phyloP scores from a whole-genome alignment of 2,113 vertebrate species.

The Microtus richardsoni region DNA sequence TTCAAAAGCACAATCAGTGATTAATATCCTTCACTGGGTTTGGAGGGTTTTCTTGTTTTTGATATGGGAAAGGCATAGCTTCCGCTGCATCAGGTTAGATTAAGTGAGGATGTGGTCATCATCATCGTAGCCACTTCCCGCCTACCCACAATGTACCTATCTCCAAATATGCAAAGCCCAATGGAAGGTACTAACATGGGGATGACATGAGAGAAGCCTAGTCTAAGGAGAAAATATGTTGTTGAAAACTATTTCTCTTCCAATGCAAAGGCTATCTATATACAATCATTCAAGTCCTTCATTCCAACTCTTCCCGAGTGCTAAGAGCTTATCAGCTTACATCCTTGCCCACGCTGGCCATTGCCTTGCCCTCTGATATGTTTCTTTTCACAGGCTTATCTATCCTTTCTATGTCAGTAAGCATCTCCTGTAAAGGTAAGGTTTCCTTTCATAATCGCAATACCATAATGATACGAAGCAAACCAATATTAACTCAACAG shows the following conservation, averaged over 20 bases:
- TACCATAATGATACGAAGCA: background rate
- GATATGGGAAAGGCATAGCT: background rate
- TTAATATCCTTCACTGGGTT: slow-evolving; percentile 8
- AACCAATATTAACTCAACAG: slow-evolving; percentile 36
- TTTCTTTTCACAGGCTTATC: background rate
- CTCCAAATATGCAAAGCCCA: background rate
- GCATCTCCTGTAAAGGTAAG: background rate
- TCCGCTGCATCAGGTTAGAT: slow-evolving; percentile 2
- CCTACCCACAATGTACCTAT: background rate
- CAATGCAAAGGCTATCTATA: background rate
- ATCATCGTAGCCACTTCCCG: background rate
- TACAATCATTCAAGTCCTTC: background rate
- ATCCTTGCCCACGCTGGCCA: background rate
- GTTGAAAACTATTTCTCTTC: slow-evolving; percentile 18
- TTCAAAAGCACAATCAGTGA: slow-evolving; percentile 7
- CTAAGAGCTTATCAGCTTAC: background rate
- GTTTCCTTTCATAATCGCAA: background rate
- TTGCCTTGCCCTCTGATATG: background rate
- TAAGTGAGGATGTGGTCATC: background rate
- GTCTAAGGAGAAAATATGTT: background rate
- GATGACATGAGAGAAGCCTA: slow-evolving; percentile 24
- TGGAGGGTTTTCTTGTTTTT: background rate
- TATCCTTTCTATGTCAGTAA: background rate
- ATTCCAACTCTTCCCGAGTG: background rate
- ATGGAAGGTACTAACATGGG: slow-evolving; percentile 4